phyloP scores from a whole-genome alignment of 2,888 invertebrate genomes.

The Patella depressa region DNA sequence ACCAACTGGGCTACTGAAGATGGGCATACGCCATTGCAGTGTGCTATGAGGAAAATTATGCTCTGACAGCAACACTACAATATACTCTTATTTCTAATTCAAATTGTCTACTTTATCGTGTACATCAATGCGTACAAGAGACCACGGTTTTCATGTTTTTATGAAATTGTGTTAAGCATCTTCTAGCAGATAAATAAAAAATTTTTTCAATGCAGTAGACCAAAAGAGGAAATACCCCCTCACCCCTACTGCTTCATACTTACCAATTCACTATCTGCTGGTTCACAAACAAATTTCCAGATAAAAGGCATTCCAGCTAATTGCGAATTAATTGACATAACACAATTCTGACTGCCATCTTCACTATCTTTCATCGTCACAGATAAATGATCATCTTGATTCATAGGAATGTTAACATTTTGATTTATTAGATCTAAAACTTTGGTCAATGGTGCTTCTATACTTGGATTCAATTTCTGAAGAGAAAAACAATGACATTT shows the following conservation, averaged over 20 bases:
- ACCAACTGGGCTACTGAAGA: no score
- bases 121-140: no score
- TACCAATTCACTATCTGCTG: slow-evolving; percentile 54
- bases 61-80: no score
- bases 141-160: no score
- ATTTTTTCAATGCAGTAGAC: no score
- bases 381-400: slow-evolving; percentile 17
- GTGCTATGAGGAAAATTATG: no score
- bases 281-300: slow-evolving; percentile 56
- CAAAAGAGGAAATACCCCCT: no score
- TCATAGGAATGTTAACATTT: slow-evolving; percentile 46
- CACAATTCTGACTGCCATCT: slow-evolving; percentile 31
- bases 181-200: no score
- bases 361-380: slow-evolving; percentile 27
- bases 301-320: slow-evolving; percentile 63
- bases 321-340: slow-evolving; percentile 51
- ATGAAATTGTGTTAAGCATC: no score
- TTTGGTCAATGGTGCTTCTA: slow-evolving; percentile 59
- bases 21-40: no score
- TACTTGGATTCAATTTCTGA: slow-evolving; percentile 63
- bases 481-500: neutral
- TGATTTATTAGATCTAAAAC: slow-evolving; percentile 58
- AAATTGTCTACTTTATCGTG: no score
- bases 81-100: no score
- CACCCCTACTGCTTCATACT: neutral